These are phyloP conservation scores for Lineus longissimus DNA, from an alignment of 1,140 invertebrate species.

Conservation along the genomic window DNA sequence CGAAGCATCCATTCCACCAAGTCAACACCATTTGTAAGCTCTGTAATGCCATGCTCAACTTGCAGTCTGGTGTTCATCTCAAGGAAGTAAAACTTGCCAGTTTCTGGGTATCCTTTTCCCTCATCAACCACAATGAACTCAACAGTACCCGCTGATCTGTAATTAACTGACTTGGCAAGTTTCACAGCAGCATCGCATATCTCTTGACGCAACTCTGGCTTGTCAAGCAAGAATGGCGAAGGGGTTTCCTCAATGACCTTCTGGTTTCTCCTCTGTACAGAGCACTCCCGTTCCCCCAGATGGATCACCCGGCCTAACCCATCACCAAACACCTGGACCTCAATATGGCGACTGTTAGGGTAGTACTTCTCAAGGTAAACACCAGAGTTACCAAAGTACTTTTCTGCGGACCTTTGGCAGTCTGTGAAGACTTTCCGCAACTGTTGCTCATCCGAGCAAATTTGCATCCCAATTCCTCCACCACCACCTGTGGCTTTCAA, in stretches of 20 bases:
- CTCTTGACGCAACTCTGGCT: conserved; percentile 7
- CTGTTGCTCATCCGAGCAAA: conserved; percentile 65
- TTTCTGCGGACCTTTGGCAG: conserved; percentile 60
- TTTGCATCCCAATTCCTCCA: conserved; percentile 68
- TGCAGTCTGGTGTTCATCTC: conserved; percentile 24
- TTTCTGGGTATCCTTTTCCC: too few relatives aligned
- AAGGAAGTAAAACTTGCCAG: conserved; percentile 99
- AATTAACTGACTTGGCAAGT: conserved; percentile 17
- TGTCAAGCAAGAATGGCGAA: conserved; percentile 50
- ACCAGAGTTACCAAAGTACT: conserved; percentile 64
- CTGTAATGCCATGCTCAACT: conserved; percentile 70
- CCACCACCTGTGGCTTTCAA: conserved; percentile 67
- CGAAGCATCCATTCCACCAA: conserved; percentile 63
- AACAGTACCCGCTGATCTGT: conserved; percentile 14
- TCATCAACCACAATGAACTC: conserved; percentile 43
- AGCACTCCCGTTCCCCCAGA: conserved; percentile 82
- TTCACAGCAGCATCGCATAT: conserved; percentile 14
- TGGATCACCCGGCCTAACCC: conserved; percentile 61
- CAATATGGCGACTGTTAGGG: conserved; percentile 66
- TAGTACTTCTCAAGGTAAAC: conserved; percentile 68
- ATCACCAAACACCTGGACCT: conserved; percentile 64
- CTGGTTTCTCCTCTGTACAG: conserved; percentile 87
- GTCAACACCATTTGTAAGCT: conserved; percentile 78
- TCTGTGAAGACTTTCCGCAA: conserved; percentile 58
- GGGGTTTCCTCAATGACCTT: conserved; percentile 96